phyloP scores from a whole-genome alignment of 2,113 vertebrate species.

The Gasterosteus nipponicus region DNA sequence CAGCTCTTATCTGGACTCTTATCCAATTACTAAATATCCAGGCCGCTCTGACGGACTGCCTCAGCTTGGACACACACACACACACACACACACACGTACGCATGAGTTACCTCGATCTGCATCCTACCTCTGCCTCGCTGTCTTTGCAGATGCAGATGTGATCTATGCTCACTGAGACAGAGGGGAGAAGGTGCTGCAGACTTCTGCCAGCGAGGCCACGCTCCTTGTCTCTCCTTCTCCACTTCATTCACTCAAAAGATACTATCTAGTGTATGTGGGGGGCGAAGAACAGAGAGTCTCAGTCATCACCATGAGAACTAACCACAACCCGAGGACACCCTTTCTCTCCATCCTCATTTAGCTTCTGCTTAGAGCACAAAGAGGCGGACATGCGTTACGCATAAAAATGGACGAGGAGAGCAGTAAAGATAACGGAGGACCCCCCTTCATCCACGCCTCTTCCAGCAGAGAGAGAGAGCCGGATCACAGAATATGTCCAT shows the following conservation, averaged over 20 bases:
- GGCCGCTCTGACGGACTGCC: conserved; percentile 35
- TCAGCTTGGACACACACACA: conserved; percentile 31
- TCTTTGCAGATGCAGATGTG: conserved; percentile 54
- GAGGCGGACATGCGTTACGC: not conserved
- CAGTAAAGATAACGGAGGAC: conserved; percentile 13
- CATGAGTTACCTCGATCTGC: conserved; percentile 23
- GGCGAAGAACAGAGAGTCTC: conserved; percentile 3
- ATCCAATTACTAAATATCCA: conserved; percentile 65
- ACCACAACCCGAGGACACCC: conserved; percentile 36
- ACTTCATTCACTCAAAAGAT: conserved; percentile 40
- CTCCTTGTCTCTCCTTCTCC: conserved; percentile 11
- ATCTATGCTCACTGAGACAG: conserved; percentile 18
- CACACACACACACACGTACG: conserved; percentile 9
- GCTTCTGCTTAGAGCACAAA: not conserved
- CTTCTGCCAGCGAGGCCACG: conserved; percentile 8
- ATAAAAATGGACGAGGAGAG: conserved; percentile 18
- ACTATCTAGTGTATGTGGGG: conserved; percentile 47
- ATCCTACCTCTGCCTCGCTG: conserved; percentile 33
- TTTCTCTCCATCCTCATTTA: conserved; percentile 13
- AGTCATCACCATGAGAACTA: conserved; percentile 39
- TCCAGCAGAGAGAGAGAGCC: conserved; percentile 6
- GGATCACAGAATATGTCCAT: not conserved
- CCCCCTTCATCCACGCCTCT: conserved; percentile 22
- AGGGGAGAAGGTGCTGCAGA: conserved; percentile 17
- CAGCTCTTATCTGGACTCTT: conserved; percentile 60